These are phyloP conservation scores for Bagarius yarrelli DNA, from an alignment of 2,113 vertebrate species.

Conservation along the genomic window DNA sequence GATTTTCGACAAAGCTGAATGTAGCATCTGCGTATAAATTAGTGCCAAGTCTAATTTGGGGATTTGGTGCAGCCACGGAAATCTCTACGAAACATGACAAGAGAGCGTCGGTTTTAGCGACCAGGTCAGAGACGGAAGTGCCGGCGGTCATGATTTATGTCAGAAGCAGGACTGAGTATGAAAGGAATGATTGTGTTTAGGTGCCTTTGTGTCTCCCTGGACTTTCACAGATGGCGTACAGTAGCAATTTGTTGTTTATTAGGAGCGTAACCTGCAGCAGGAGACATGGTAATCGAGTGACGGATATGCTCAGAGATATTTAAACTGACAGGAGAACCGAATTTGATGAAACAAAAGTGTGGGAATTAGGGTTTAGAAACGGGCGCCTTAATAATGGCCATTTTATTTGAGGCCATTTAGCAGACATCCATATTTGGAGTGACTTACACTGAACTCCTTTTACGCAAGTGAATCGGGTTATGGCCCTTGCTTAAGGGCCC, in stretches of 20 bases:
- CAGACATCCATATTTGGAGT: too few species aligned
- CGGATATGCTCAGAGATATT: neutral
- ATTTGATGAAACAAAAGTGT: neutral
- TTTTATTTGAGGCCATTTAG: too few species aligned
- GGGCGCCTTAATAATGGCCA: too few species aligned
- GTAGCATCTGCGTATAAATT: neutral
- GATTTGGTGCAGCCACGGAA: neutral
- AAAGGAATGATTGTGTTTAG: neutral
- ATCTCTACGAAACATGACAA: neutral
- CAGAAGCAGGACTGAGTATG: neutral
- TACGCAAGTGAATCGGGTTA: too few species aligned
- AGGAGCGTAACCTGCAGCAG: neutral
- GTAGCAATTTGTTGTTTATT: conserved; percentile 12
- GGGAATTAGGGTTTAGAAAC: too few species aligned
- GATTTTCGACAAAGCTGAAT: neutral
- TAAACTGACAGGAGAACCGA: conserved; percentile 1
- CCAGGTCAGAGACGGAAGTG: neutral
- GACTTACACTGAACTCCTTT: too few species aligned
- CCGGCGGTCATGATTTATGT: neutral
- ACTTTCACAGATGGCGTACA: neutral
- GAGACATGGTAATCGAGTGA: neutral
- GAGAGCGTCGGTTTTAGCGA: neutral
- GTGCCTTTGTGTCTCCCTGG: neutral
- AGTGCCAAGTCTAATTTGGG: too few species aligned
- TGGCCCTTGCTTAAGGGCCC: too few species aligned